Evolutionary conservation across 1,140 invertebrate species (phyloP), one percentile per base, ranked within the genome.

Genomic region (Aplysia californica): DNA sequence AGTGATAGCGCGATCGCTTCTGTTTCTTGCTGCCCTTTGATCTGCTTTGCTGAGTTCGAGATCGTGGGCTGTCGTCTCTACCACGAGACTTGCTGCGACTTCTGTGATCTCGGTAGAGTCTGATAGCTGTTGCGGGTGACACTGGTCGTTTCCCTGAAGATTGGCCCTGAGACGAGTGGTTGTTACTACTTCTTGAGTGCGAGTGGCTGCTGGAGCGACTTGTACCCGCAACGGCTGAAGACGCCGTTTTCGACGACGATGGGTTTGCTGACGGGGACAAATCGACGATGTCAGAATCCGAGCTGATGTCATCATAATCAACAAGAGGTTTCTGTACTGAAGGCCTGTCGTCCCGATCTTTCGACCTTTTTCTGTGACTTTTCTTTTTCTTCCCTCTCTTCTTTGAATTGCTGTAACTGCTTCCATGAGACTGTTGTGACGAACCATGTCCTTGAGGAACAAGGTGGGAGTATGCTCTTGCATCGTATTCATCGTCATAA

Each of bases 241-340:
- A 58, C 26, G 55, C 31, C 26, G 36, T 44, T 39, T 2, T 56
- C 23, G 50, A 23, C 31, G 50, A 59, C 18, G 26, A 35, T 59
- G 44, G 56, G 41, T 58, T 73, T 3, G 55, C 1, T 36, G 70
- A 61, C 29, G n/a, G n/a, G 58, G 10, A 18, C 10, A 10, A 18
- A 18, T 10, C 10, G 26, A 66, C 61, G 5, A 78, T 61, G 36
- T 77, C 72, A 20, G 78, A 72, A 36, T 77, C 87, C 56, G 85
- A 87, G 78, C 83, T 86, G 23, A 87, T 84, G 74, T 87, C 87
- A 80, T 89, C 86, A 75, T 89, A 87, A n/a, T 76, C 87, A 26
- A 88, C 86, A 39, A 87, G 81, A 64, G 82, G 77, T 69, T 84
- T 83, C 26, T 80, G 75, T n/a, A n/a, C 23, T 33, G 56, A 59